These are phyloP conservation scores for Crotalus viridis DNA, from an alignment of 2,113 vertebrate species.

Conservation along the genomic window DNA sequence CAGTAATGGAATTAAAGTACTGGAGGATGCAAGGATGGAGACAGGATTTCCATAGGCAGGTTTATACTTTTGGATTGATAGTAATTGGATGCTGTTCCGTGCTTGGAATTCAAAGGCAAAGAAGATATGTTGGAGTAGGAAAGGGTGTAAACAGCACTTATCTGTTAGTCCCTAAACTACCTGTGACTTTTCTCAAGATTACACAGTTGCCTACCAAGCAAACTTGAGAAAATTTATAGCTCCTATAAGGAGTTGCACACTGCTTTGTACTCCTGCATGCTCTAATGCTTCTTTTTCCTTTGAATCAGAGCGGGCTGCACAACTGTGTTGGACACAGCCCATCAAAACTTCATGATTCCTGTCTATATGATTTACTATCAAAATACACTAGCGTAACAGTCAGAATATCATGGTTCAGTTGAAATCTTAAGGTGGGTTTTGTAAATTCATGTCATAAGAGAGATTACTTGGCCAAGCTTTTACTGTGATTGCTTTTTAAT, in stretches of 20 bases:
- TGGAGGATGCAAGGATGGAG: neutral
- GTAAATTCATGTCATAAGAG: neutral
- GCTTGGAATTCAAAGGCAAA: neutral
- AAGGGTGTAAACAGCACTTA: neutral
- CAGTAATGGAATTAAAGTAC: neutral
- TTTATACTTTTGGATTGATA: neutral
- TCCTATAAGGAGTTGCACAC: neutral
- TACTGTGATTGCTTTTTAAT: conserved; percentile 6
- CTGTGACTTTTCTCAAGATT: neutral
- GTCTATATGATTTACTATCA: neutral
- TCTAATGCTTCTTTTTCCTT: neutral
- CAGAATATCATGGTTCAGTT: neutral
- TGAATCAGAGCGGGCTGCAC: neutral
- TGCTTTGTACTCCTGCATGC: neutral
- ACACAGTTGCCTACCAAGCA: neutral
- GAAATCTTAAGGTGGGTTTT: neutral
- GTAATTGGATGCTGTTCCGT: neutral
- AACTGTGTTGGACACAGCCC: neutral
- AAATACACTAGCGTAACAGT: neutral
- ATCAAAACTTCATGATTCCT: neutral
- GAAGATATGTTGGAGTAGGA: neutral
- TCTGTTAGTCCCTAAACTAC: neutral
- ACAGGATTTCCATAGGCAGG: neutral
- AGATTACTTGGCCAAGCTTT: neutral
- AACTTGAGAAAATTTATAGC: neutral